A percentile compares a stretch with the other conserved stretches of the same genome.
Conservation (phyloP, 2,113 vertebrate genomes). For the Phalacrocorax aristotelis region DNA sequence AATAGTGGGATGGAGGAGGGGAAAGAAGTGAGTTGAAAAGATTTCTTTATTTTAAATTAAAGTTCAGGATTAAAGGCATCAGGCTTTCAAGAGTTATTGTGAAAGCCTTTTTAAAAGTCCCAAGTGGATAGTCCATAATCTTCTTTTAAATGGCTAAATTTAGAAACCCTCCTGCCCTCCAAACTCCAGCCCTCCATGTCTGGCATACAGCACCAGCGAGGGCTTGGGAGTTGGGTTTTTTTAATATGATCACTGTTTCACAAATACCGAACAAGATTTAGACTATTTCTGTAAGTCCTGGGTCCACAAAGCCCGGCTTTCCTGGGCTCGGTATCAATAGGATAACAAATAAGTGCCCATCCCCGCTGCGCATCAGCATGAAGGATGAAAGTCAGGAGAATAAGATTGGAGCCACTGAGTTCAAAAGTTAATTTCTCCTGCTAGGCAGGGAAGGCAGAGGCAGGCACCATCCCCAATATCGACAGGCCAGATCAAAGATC, state of each 20-base stretch:
- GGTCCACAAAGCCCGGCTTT: neutral
- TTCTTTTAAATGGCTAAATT: constrained; percentile 77
- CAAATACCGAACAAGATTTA: neutral
- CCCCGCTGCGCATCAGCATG: neutral
- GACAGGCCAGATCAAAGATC: neutral
- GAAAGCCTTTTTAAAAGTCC: constrained; percentile 75
- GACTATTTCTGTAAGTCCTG: neutral
- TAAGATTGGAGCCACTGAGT: neutral
- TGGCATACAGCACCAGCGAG: neutral
- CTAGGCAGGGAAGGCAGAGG: neutral
- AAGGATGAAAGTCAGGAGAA: neutral
- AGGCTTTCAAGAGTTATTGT: constrained; percentile 70
- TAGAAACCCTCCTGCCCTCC: constrained; percentile 57
- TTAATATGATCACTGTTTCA: neutral
- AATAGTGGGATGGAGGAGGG: neutral
- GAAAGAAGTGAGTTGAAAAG: constrained; percentile 61
- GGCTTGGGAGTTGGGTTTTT: neutral
- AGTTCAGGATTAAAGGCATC: constrained; percentile 77
- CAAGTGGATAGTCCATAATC: constrained; percentile 71
- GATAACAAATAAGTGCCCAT: neutral
- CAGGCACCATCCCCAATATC: neutral
- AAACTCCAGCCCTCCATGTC: neutral
- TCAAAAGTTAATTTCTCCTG: neutral
- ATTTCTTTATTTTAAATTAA: constrained; percentile 82
- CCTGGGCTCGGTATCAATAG: neutral